Evolutionary conservation across 2,888 invertebrate species (phyloP), one percentile per base, ranked within the genome.

Genomic region (Erannis defoliaria): DNA sequence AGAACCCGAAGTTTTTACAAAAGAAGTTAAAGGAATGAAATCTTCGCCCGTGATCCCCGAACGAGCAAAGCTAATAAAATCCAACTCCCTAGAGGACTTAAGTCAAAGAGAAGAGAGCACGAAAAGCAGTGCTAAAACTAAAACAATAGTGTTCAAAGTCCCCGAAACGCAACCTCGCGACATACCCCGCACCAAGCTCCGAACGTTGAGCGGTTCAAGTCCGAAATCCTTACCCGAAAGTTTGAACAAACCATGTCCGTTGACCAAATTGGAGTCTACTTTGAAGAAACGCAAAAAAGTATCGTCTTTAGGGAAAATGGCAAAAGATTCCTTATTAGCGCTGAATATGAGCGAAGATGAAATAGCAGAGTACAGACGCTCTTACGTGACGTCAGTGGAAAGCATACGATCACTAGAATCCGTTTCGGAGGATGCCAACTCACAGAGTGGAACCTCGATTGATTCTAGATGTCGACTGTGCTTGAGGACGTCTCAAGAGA

Each of bases 281-380:
- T 33, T 86, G 10, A 91, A 86, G 59, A 91, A 90, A 70, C 92
- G 89, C 71, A 90, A 89, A 60, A 92, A 87, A 12, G 87, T 91
- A 0, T 90, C 89, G 0, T 90, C 90, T 10, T 53, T 93, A 3
- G 93, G 93, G 0, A 93, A 92, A 72, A 91, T 93, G 70, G 93
- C 93, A 6, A 78, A 86, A 31, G 93, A 93, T 67, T 93, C 93
- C 0, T 70, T 93, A 0, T 67, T 93, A 16, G 93, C 93, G 0
- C 64, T 93, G 5, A 93, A 93, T 64, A 91, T 93, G 89, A 88
- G 85, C 10, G 93, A 93, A 2, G 93, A 93, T 1, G 93, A 93
- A 12, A 90, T 93, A 1, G 88, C 89, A 0, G 93, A 93, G 16
- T 90, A 93, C 29, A 74, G 92, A 33, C 74, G 89, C 0, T 90